A percentile compares a stretch with the other conserved stretches of the same genome.
phyloP scores from a whole-genome alignment of 2,888 invertebrate genomes.

The Miltochrista miniata region DNA sequence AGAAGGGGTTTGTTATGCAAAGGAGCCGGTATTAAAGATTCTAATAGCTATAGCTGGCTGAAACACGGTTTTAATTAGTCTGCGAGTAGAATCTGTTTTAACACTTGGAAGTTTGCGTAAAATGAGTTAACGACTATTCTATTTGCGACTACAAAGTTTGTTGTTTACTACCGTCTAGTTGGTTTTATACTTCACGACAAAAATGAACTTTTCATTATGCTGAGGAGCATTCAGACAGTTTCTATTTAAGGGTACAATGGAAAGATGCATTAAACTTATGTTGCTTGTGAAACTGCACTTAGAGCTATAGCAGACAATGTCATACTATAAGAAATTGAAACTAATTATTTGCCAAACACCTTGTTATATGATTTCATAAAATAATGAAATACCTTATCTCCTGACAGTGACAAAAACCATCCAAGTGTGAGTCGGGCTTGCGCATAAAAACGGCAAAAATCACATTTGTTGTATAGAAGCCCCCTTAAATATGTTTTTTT shows the following conservation, averaged over 20 bases:
- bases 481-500: too few relatives aligned
- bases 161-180: constrained; percentile 35
- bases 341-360: too few relatives aligned
- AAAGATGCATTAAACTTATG: not conserved
- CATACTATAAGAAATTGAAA: too few relatives aligned
- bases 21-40: constrained; percentile 36
- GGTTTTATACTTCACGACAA: constrained; percentile 22
- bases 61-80: constrained; percentile 44
- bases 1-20: constrained; percentile 55
- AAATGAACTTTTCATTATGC: constrained; percentile 13
- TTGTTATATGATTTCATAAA: too few relatives aligned
- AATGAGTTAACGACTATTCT: constrained; percentile 40
- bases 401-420: too few relatives aligned
- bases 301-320: not conserved
- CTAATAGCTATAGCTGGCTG: constrained; percentile 30
- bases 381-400: too few relatives aligned
- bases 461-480: too few relatives aligned
- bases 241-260: not conserved
- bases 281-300: not conserved
- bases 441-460: too few relatives aligned
- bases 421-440: too few relatives aligned
- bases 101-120: constrained; percentile 32
- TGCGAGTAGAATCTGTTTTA: constrained; percentile 29
- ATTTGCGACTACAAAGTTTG: constrained; percentile 23
- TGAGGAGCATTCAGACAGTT: not conserved